phyloP scores from a whole-genome alignment of 2,888 invertebrate species.

The Imbricaverruca yamaguchii region DNA sequence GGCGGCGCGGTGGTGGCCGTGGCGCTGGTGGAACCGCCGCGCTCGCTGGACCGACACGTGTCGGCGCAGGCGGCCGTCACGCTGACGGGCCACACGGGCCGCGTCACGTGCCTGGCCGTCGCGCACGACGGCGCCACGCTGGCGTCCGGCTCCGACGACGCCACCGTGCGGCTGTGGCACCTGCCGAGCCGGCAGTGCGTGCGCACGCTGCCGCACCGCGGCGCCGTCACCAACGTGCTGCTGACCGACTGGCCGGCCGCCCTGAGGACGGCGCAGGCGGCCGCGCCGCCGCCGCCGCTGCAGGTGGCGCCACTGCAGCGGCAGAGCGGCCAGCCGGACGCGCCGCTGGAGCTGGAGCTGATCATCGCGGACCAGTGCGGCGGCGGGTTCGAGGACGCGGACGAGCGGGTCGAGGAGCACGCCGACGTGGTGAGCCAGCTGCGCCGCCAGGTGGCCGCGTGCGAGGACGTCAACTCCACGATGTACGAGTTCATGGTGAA shows the following conservation, averaged over 20 bases:
- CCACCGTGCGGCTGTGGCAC: constrained; percentile 70
- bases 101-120: constrained; percentile 61
- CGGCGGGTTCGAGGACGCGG: not conserved
- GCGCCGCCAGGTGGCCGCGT: not conserved
- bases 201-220: constrained; percentile 60
- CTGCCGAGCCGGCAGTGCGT: constrained; percentile 65
- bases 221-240: constrained; percentile 50
- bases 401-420: not conserved
- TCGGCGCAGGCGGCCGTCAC: constrained; percentile 47
- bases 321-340: not conserved
- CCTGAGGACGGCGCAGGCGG: not conserved
- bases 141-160: constrained; percentile 68
- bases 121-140: constrained; percentile 63
- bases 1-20: constrained; percentile 61
- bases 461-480: not conserved
- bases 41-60: constrained; percentile 55
- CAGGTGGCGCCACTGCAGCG: not conserved
- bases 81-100: constrained; percentile 61
- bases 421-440: not conserved
- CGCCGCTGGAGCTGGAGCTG: not conserved
- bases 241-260: not conserved
- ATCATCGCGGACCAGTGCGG: not conserved
- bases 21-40: constrained; percentile 58
- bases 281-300: not conserved
- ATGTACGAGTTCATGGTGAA: constrained; percentile 21